Conservation (phyloP, 1,140 invertebrate genomes). For the Argopecten irradians region DNA sequence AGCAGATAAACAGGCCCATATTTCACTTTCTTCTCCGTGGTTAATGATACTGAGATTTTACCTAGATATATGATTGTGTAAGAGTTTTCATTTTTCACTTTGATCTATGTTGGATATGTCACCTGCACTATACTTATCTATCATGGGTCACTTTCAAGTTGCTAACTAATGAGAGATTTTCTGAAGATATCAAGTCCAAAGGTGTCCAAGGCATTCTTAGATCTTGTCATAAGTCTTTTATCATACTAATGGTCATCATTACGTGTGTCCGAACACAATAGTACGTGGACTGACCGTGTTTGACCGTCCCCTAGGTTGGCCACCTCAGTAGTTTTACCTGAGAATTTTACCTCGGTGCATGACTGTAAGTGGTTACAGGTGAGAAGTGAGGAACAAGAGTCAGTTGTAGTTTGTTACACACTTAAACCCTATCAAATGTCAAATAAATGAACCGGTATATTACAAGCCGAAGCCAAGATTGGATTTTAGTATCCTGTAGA, state of each 20-base stretch:
- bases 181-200: background rate
- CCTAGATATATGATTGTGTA: background rate
- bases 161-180: conserved; percentile 22
- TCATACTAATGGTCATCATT: background rate
- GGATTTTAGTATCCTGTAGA: background rate
- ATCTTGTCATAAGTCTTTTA: background rate
- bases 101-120: background rate
- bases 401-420: background rate
- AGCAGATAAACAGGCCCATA: background rate
- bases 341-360: background rate
- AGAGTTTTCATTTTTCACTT: background rate
- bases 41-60: background rate
- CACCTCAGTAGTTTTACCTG: background rate
- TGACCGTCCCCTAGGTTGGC: background rate
- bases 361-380: background rate
- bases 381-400: background rate
- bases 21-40: background rate
- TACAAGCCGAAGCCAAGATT: background rate
- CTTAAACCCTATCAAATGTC: background rate
- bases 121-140: background rate
- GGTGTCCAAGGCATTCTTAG: background rate
- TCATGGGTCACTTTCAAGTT: conserved; percentile 15
- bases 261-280: conserved; percentile 1
- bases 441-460: background rate
- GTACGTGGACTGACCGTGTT: background rate